phyloP scores from a whole-genome alignment of 92 coral and sea anemone genomes.

The Meandrina meandrites region DNA sequence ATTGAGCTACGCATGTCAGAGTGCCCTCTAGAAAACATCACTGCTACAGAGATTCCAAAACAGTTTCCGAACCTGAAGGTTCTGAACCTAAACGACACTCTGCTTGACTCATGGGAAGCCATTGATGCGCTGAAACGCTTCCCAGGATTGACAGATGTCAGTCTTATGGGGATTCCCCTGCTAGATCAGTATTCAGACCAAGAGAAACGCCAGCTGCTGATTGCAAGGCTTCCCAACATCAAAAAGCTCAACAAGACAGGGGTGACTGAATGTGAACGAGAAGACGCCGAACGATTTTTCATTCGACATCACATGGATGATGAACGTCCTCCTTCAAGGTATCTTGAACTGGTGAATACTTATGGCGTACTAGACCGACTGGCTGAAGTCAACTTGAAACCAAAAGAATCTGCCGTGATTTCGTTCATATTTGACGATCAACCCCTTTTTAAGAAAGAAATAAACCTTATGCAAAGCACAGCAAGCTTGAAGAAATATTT shows the following conservation, averaged over 20 bases:
- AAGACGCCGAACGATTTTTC: slow-evolving; percentile 86
- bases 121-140: slow-evolving; percentile 82
- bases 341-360: slow-evolving; percentile 66
- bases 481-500: slow-evolving; percentile 77
- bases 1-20: slow-evolving; percentile 82
- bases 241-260: slow-evolving; percentile 78
- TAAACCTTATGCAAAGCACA: slow-evolving; percentile 73
- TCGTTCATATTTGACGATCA: slow-evolving; percentile 70
- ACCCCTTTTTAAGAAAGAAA: slow-evolving; percentile 60
- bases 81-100: slow-evolving; percentile 75
- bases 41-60: slow-evolving; percentile 27
- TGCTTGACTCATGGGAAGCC: slow-evolving; percentile 71
- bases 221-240: slow-evolving; percentile 90
- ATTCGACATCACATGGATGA: slow-evolving; percentile 81
- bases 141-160: slow-evolving; percentile 71
- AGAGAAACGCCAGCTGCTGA: slow-evolving; percentile 75
- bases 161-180: slow-evolving; percentile 84
- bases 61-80: slow-evolving; percentile 69
- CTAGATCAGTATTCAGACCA: slow-evolving; percentile 49
- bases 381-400: slow-evolving; percentile 80
- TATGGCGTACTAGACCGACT: slow-evolving; percentile 80
- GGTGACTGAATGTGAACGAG: slow-evolving; percentile 72
- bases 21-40: slow-evolving; percentile 68
- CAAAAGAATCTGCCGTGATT: slow-evolving; percentile 62
- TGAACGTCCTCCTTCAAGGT: slow-evolving; percentile 67